Evolutionary conservation across 1,140 invertebrate genomes (phyloP), one percentile per base, ranked within the genome.

Genomic region (Centruroides vittatus): DNA sequence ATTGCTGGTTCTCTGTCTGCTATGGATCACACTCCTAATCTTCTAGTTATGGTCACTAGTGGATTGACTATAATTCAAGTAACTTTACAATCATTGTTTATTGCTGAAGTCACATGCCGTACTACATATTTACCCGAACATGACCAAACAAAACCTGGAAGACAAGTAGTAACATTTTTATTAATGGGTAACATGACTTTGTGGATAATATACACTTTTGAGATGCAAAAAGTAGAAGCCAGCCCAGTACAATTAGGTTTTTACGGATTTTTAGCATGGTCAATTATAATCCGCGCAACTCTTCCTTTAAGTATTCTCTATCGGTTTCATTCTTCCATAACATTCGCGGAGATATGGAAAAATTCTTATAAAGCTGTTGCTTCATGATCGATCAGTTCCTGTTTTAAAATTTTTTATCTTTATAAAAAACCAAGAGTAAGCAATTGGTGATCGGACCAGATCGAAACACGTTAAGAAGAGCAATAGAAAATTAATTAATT

Each of bases 341-440:
- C 92, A 76, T 82, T 97, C 63, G 93, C 93, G 65, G 93, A 97
- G 76, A 94, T 98, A 62, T 97, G 94, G 93, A 95, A 95, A 77
- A 94, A 92, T 66, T 93, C 89, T 71, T 98, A 97, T 81, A 93
- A 93, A 78, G 61, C 61, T 58, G 57, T 65, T 12, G 58, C 56
- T 8, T 55, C 57, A 7, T 63, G 41, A 41, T 41, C 41, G 5
- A 41, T 41, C 8, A 8, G 8, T 41, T 41, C 41, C 8, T 41
- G 41, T 8, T 41, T 41, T 5, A 6, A 2, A 41, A 41, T 6
- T 41, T 41, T 41, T 41, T 41, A 41, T 41, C 8, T 41, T 41
- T 41, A 8, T 6, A 41, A 41, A 8, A 41, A 41, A 41, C 3
- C 5, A 5, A 41, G 41, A 41, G 41, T 3, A 41, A 41, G 5